These are phyloP conservation scores for Dryobota labecula DNA, from an alignment of 2,888 invertebrate genomes.

Conservation along the genomic window DNA sequence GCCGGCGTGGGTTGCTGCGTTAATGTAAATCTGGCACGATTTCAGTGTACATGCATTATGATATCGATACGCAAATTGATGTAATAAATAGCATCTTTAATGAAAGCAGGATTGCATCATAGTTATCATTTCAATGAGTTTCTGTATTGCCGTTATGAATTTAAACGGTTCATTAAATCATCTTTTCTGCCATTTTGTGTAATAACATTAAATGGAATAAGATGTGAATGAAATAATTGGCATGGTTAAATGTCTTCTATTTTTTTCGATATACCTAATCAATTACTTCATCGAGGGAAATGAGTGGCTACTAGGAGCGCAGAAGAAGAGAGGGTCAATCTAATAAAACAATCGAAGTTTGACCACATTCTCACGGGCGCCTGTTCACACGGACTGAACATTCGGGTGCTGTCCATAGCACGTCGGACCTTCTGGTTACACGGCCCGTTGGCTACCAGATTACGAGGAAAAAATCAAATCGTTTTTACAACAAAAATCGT, in stretches of 20 bases:
- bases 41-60: constrained; percentile 60
- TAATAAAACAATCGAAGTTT: constrained; percentile 68
- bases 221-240: neutral
- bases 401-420: constrained; percentile 78
- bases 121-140: constrained; percentile 47
- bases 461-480: constrained; percentile 67
- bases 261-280: constrained; percentile 10
- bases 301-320: constrained; percentile 11
- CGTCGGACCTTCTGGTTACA: constrained; percentile 84
- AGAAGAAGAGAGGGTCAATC: constrained; percentile 41
- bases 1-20: constrained; percentile 19
- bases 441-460: constrained; percentile 82
- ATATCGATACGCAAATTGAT: constrained; percentile 54
- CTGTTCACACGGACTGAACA: constrained; percentile 80
- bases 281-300: constrained; percentile 22
- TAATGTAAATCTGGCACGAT: constrained; percentile 62
- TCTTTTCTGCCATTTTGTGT: constrained; percentile 21
- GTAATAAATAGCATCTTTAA: constrained; percentile 63
- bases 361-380: constrained; percentile 85
- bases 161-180: constrained; percentile 31
- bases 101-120: constrained; percentile 54
- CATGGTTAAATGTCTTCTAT: neutral
- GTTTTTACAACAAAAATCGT: constrained; percentile 65
- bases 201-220: constrained; percentile 28
- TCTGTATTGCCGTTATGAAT: constrained; percentile 38